phyloP scores from a whole-genome alignment of 2,797 vertebrate species.

The Chiloscyllium punctatum region DNA sequence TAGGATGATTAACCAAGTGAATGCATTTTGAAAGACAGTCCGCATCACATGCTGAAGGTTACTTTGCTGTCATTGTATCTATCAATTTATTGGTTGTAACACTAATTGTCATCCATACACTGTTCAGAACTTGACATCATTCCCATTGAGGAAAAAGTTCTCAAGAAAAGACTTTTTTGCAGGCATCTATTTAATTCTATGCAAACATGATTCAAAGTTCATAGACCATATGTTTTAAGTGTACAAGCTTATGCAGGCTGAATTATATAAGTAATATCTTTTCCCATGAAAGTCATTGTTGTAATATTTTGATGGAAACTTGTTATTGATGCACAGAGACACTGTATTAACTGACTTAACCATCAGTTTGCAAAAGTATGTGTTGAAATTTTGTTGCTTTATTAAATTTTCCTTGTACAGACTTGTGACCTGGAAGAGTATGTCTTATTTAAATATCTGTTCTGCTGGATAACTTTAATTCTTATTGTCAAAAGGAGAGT shows the following conservation, averaged over 20 bases:
- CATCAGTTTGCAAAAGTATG: background rate
- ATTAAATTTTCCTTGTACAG: background rate
- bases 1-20: background rate
- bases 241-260: background rate
- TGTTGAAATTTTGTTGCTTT: background rate
- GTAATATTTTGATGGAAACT: background rate
- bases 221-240: background rate
- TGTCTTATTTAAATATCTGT: background rate
- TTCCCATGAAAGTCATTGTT: background rate
- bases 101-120: background rate
- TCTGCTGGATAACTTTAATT: background rate
- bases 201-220: background rate
- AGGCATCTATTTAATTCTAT: background rate
- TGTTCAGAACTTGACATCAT: background rate
- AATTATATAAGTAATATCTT: background rate
- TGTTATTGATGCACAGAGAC: background rate
- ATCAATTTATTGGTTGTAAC: background rate
- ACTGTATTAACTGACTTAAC: background rate
- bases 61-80: background rate
- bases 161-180: background rate
- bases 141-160: background rate
- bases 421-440: no score
- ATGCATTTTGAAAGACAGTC: background rate
- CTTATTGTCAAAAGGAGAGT: background rate
- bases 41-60: background rate